A percentile compares a stretch with the other conserved stretches of the same genome.
These are phyloP conservation scores for Odontocerum albicorne DNA, from an alignment of 2,888 invertebrate genomes.

Conservation along the genomic window DNA sequence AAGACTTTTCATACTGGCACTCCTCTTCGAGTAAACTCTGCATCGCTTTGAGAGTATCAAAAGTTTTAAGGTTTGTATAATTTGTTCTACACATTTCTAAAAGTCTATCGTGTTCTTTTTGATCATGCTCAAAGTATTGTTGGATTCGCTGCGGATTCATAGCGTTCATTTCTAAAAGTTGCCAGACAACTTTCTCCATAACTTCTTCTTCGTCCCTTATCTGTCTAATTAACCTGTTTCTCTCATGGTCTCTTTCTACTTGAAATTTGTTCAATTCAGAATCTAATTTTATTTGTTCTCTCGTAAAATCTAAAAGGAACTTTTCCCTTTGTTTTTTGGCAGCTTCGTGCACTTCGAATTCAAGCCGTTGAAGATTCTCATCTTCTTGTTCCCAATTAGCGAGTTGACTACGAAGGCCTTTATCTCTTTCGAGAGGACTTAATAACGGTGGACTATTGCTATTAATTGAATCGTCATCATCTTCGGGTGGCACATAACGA, in stretches of 20 bases:
- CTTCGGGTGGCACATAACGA: slow-evolving; percentile 52
- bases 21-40: slow-evolving; percentile 69
- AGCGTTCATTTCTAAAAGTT: slow-evolving; percentile 63
- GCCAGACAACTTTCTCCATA: slow-evolving; percentile 63
- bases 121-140: slow-evolving; percentile 68
- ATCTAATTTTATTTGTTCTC: slow-evolving; percentile 68
- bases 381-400: slow-evolving; percentile 63
- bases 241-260: slow-evolving; percentile 64
- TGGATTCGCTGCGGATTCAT: slow-evolving; percentile 61
- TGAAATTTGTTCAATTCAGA: slow-evolving; percentile 69
- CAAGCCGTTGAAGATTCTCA: slow-evolving; percentile 63
- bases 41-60: slow-evolving; percentile 73
- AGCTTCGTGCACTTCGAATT: slow-evolving; percentile 64
- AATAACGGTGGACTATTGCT: slow-evolving; percentile 45
- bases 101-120: slow-evolving; percentile 65
- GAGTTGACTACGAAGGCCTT: slow-evolving; percentile 37
- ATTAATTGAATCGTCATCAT: slow-evolving; percentile 42
- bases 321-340: slow-evolving; percentile 65
- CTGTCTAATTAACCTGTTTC: slow-evolving; percentile 60
- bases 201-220: slow-evolving; percentile 67
- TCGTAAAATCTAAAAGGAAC: slow-evolving; percentile 54
- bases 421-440: slow-evolving; percentile 46
- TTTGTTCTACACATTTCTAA: slow-evolving; percentile 61
- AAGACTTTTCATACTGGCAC: slow-evolving; percentile 58
- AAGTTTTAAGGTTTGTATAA: slow-evolving; percentile 62